Percentiles rank a stretch among this genome's conserved stretches.
Conservation (phyloP, 2,888 invertebrate genomes). For the Hydroisotoma schaefferi region DNA sequence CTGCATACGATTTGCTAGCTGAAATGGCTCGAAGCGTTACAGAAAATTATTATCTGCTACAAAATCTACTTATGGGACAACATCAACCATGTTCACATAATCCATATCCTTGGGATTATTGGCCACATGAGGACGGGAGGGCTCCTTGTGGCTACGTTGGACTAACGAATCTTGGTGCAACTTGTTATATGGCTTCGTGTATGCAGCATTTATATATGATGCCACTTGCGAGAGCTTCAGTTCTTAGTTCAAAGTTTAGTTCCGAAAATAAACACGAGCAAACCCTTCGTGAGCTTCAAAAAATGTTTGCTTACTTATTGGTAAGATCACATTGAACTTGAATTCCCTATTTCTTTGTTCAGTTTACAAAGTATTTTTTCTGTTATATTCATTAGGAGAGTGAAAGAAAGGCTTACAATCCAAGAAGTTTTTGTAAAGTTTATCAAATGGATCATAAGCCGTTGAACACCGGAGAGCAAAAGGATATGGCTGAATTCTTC, state of each 20-base stretch:
- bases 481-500: constrained; percentile 98
- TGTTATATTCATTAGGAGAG: constrained; percentile 65
- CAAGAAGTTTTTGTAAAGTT: constrained; percentile 89
- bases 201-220: constrained; percentile 98
- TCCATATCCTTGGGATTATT: constrained; percentile 94
- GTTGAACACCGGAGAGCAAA: constrained; percentile 91
- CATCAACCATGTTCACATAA: constrained; percentile 79
- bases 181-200: constrained; percentile 96
- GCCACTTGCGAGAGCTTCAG: constrained; percentile 78
- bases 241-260: constrained; percentile 68
- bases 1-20: constrained; percentile 85
- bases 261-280: constrained; percentile 57
- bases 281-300: constrained; percentile 72
- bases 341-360: too few species aligned
- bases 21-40: constrained; percentile 81
- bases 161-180: constrained; percentile 89
- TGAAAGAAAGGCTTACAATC: constrained; percentile 92
- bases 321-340: too few species aligned
- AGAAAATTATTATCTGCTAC: constrained; percentile 79
- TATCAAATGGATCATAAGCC: constrained; percentile 98
- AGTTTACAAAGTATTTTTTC: too few species aligned
- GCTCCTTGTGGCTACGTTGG: constrained; percentile 94
- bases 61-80: constrained; percentile 76
- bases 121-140: constrained; percentile 93
- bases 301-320: constrained; percentile 91